Evolutionary conservation across 2,888 invertebrate species (phyloP), one percentile per base, ranked within the genome.

Genomic region (Electrophaes corylata): DNA sequence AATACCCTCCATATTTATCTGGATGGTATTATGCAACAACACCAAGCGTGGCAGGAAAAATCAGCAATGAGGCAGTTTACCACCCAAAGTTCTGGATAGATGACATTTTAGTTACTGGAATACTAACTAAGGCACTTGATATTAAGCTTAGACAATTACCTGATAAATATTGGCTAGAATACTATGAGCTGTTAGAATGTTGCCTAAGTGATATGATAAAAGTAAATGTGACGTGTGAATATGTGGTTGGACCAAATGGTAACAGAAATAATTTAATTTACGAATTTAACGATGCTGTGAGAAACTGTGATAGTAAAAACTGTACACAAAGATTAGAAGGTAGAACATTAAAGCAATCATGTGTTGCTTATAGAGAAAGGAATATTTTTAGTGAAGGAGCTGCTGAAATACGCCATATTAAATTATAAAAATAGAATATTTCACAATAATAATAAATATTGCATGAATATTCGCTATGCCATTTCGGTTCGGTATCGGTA

Each of bases 81-180:
- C 86, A 93, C n/a, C 88, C 93, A 14, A 96, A 95, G 71, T 98
- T 98, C 85, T 98, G 98, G 98, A 97, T 98, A 59, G 98, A 98
- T 76, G 98, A 98, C 78, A 95, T 96, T 41, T 96, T 95, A 78
- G 86, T 98, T 0, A 98, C 98, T 0, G 98, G 98, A 1, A 90
- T 97, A 46, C 83, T 98, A 26, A 92, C 95, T 5, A 86, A 94
- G 50, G 85, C 92, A 23, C 79, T 94, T 19, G 86, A 88, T 35
- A 90, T 95, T n/a, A 83, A 91, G 35, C 81, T 94, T 39, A 85
- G 83, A 54, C 93, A 94, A 49, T 80, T 96, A 11, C 86, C 87
- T 20, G 91, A 93, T 44, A 73, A 92, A 12, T 93, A 93, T 76
- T 96, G 94, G 86, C 93, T 96, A 4, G 93, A 94, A 6, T 95